phyloP scores from a whole-genome alignment of 2,888 invertebrate genomes.

The Lasius platythorax region DNA sequence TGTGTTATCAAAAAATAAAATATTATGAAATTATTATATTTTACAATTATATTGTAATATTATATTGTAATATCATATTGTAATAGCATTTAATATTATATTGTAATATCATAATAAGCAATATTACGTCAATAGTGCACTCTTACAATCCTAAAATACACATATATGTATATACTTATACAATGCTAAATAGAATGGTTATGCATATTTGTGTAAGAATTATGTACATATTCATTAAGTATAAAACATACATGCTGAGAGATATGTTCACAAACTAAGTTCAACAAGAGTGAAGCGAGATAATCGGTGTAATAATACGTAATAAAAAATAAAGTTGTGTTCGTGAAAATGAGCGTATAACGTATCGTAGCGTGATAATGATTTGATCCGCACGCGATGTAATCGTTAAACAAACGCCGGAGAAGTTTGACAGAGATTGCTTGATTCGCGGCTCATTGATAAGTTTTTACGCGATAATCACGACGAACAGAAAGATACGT shows the following conservation, averaged over 20 bases:
- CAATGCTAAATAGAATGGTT: not conserved
- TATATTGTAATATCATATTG: no score
- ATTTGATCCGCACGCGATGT: not conserved
- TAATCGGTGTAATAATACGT: not conserved
- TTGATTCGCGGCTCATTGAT: not conserved
- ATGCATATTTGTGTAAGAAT: not conserved
- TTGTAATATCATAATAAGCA: no score
- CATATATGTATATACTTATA: not conserved
- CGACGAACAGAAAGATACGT: not conserved
- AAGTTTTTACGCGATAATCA: conserved; percentile 7
- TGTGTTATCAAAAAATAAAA: not conserved
- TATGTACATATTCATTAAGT: not conserved
- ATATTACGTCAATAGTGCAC: not conserved
- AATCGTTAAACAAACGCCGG: not conserved
- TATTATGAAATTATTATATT: not conserved
- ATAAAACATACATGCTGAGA: not conserved
- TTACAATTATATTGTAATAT: not conserved
- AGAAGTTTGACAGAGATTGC: conserved; percentile 1
- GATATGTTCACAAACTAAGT: not conserved
- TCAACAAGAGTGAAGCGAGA: not conserved
- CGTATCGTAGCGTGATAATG: not conserved
- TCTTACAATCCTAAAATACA: not conserved
- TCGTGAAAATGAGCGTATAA: not conserved
- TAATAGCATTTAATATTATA: no score
- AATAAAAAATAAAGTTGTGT: not conserved